A percentile compares a stretch with the other conserved stretches of the same genome.
These are phyloP conservation scores for Seriola aureovittata DNA, from an alignment of 2,113 vertebrate genomes.

Conservation along the genomic window DNA sequence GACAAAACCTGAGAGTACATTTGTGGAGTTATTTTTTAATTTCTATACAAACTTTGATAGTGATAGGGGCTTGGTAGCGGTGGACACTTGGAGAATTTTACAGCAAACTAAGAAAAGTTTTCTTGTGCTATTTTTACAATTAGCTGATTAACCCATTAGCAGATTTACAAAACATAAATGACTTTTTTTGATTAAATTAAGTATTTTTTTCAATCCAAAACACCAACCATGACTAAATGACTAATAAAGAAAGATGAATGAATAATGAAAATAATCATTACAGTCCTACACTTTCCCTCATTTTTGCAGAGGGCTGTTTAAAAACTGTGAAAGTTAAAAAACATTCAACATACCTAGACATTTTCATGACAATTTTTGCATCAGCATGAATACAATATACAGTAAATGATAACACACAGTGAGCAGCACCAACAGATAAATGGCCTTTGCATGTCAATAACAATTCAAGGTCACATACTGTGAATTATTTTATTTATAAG, in stretches of 20 bases:
- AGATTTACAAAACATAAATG: too few relatives aligned
- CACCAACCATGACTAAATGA: not conserved
- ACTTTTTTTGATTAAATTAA: too few relatives aligned
- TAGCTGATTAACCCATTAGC: too few relatives aligned
- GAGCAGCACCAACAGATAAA: not conserved
- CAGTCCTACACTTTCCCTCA: not conserved
- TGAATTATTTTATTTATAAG: constrained; percentile 81
- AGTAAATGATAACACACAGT: not conserved
- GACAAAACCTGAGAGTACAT: too few relatives aligned
- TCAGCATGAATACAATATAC: not conserved
- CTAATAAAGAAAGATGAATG: not conserved
- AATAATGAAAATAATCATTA: not conserved
- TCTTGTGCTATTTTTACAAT: too few relatives aligned
- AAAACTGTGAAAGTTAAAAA: not conserved
- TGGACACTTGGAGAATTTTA: too few relatives aligned
- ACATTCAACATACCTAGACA: not conserved
- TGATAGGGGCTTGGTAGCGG: too few relatives aligned
- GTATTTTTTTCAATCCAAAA: too few relatives aligned
- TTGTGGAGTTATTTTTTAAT: too few relatives aligned
- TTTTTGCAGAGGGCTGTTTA: not conserved
- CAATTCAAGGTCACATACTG: constrained; percentile 50
- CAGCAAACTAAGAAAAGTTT: too few relatives aligned
- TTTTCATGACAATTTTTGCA: not conserved
- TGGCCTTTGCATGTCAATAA: not conserved
- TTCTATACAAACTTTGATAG: too few relatives aligned